Evolutionary conservation across 2,797 vertebrate species (phyloP).

Genomic region (Lepilemur ruficaudatus): DNA sequence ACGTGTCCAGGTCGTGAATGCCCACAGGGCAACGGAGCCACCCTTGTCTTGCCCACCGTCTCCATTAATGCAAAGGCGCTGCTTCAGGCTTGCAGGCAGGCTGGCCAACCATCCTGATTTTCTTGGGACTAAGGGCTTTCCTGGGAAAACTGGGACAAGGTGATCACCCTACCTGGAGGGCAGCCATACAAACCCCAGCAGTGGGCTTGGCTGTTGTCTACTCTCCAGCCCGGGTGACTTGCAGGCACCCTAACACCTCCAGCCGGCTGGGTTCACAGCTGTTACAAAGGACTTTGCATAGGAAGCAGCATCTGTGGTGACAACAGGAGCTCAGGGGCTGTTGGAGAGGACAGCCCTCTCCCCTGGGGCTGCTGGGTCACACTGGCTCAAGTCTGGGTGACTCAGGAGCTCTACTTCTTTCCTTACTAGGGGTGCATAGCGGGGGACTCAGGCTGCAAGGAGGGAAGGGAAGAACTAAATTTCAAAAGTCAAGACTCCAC

Average conservation of each 20-base stretch:
- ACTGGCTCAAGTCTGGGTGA: background rate
- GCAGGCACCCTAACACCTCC: slow-evolving; percentile 36
- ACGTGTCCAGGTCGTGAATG: slow-evolving; percentile 44
- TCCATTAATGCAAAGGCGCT: slow-evolving; percentile 37
- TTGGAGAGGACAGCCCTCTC: background rate
- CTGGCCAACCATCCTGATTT: background rate
- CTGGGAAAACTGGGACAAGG: background rate
- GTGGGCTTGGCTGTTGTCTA: slow-evolving; percentile 65
- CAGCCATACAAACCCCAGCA: slow-evolving; percentile 66
- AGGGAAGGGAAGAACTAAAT: background rate
- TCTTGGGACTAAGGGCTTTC: background rate
- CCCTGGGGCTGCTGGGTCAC: background rate
- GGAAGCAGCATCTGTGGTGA: slow-evolving; percentile 45
- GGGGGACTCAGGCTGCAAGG: background rate
- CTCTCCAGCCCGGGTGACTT: background rate
- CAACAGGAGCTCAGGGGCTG: background rate
- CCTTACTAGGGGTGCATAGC: background rate
- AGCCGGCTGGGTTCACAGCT: slow-evolving; percentile 52
- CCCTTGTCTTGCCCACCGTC: slow-evolving; percentile 36
- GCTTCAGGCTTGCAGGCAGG: background rate
- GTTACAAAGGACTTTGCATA: slow-evolving; percentile 72
- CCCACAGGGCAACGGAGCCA: slow-evolving; percentile 30
- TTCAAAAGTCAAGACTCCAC: background rate
- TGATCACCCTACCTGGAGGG: background rate
- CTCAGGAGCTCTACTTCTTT: background rate